These are phyloP conservation scores for Porites evermanni DNA, from an alignment of 92 coral and sea anemone species.

Conservation along the genomic window DNA sequence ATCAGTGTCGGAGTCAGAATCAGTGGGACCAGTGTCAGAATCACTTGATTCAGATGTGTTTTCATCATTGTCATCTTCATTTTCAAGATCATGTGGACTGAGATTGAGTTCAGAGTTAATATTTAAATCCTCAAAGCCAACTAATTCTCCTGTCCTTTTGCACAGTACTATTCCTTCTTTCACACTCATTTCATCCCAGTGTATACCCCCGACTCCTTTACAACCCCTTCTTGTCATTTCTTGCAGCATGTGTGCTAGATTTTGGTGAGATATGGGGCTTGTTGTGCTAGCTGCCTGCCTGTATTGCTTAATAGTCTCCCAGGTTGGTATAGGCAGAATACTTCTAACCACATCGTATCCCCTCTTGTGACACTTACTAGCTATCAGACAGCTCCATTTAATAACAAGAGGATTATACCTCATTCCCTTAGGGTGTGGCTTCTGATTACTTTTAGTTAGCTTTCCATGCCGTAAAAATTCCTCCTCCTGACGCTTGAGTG, in stretches of 20 bases:
- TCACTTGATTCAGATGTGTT: not conserved
- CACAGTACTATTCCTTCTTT: constrained; percentile 60
- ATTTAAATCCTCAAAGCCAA: constrained; percentile 57
- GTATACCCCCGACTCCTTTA: constrained; percentile 62
- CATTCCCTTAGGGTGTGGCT: constrained; percentile 66
- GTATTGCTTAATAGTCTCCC: no score
- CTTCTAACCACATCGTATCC: constrained; percentile 55
- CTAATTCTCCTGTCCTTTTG: constrained; percentile 55
- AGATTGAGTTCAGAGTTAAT: not conserved
- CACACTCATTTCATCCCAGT: constrained; percentile 62
- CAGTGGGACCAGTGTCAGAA: not conserved
- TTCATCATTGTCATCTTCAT: not conserved
- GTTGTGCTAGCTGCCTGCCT: constrained; percentile 3
- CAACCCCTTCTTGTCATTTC: constrained; percentile 60
- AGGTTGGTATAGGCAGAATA: constrained; percentile 52
- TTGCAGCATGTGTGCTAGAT: constrained; percentile 41
- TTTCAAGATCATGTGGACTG: not conserved
- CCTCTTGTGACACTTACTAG: constrained; percentile 45
- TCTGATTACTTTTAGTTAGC: constrained; percentile 27
- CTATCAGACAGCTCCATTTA: constrained; percentile 64
- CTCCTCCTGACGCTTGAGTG: constrained; percentile 39
- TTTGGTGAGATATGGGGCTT: constrained; percentile 40
- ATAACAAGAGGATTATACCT: constrained; percentile 60
- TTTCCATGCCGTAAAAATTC: constrained; percentile 35
- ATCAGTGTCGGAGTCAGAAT: constrained; percentile 7